Conservation (phyloP, 2,797 vertebrate species). For the Coccyzus lansbergi region DNA sequence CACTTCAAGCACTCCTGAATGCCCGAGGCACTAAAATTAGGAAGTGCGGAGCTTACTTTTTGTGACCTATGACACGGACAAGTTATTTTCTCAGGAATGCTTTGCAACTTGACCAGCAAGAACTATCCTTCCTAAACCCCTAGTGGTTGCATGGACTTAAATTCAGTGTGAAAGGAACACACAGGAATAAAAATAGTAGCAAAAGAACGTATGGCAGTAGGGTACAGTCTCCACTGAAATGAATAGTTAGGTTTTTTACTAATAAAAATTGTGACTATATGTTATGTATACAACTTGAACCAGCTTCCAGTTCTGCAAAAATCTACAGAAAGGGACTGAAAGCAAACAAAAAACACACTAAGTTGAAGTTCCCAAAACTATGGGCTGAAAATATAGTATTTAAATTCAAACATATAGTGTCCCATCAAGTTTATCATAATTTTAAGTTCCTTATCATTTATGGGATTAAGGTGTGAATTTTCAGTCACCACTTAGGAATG, state of each 20-base stretch:
- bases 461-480: neutral
- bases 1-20: neutral
- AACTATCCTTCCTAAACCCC: neutral
- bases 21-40: neutral
- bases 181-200: neutral
- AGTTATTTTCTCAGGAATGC: neutral
- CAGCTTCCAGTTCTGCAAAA: neutral
- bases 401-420: neutral
- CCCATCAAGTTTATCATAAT: neutral
- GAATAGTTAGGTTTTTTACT: neutral
- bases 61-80: accelerated
- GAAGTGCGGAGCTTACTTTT: neutral
- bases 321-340: neutral
- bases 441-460: neutral
- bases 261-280: neutral
- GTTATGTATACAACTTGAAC: neutral
- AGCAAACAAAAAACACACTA: neutral
- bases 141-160: neutral
- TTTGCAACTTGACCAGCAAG: neutral
- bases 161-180: neutral
- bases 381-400: neutral
- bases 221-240: accelerated
- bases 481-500: neutral
- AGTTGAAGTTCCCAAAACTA: neutral
- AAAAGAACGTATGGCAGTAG: neutral